These are phyloP conservation scores for Meiosimyza decipiens DNA, from an alignment of 2,888 invertebrate species.

Conservation along the genomic window DNA sequence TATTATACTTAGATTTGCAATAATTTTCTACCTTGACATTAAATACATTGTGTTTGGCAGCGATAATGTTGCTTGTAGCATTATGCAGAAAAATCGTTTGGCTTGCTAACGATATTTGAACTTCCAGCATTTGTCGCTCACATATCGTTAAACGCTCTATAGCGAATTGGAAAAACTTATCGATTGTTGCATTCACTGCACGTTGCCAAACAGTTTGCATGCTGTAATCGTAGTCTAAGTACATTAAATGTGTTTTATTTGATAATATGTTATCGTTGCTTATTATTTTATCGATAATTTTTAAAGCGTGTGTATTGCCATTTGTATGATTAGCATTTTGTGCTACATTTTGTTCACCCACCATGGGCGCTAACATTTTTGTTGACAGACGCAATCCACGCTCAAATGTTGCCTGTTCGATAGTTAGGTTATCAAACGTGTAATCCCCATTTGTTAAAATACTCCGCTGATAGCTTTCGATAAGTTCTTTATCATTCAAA, in stretches of 20 bases:
- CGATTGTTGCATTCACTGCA: slow-evolving; percentile 30
- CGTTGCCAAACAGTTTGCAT: slow-evolving; percentile 46
- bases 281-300: slow-evolving; percentile 16
- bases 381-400: slow-evolving; percentile 46
- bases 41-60: slow-evolving; percentile 36
- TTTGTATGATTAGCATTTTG: slow-evolving; percentile 30
- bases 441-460: slow-evolving; percentile 55
- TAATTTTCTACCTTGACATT: slow-evolving; percentile 53
- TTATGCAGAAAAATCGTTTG: slow-evolving; percentile 50
- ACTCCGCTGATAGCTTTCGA: slow-evolving; percentile 53
- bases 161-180: slow-evolving; percentile 43
- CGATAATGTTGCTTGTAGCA: slow-evolving; percentile 43
- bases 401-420: slow-evolving; percentile 54
- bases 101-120: slow-evolving; percentile 38
- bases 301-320: slow-evolving; percentile 31
- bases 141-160: slow-evolving; percentile 42
- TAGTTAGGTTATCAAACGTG: slow-evolving; percentile 54
- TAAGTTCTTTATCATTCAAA: slow-evolving; percentile 54
- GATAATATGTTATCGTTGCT: background rate
- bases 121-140: slow-evolving; percentile 48
- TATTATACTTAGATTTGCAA: slow-evolving; percentile 47
- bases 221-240: slow-evolving; percentile 53
- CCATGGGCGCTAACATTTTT: background rate
- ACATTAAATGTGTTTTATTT: slow-evolving; percentile 46
- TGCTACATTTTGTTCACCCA: background rate